phyloP scores from a whole-genome alignment of 2,888 invertebrate genomes.

The Papilio demoleus region DNA sequence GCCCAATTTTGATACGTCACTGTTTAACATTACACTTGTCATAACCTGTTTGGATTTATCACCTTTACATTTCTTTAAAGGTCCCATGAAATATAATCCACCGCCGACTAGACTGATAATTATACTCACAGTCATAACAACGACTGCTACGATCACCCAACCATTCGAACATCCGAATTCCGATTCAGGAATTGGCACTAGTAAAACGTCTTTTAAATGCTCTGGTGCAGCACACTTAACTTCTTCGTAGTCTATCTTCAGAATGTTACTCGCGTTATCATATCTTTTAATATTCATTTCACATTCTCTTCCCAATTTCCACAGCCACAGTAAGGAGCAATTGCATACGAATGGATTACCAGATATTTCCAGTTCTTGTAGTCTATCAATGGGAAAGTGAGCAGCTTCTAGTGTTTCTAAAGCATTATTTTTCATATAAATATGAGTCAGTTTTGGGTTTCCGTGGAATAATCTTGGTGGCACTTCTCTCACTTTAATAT shows the following conservation, averaged over 20 bases:
- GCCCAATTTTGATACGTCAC: slow-evolving; percentile 79
- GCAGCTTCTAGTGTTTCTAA: slow-evolving; percentile 90
- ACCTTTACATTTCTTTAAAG: slow-evolving; percentile 79
- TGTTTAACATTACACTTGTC: slow-evolving; percentile 80
- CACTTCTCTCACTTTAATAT: slow-evolving; percentile 87
- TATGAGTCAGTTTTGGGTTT: slow-evolving; percentile 89
- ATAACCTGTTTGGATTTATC: slow-evolving; percentile 81
- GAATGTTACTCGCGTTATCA: slow-evolving; percentile 67
- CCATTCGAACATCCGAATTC: slow-evolving; percentile 85
- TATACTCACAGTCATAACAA: slow-evolving; percentile 81
- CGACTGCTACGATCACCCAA: slow-evolving; percentile 83
- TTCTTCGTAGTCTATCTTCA: slow-evolving; percentile 83
- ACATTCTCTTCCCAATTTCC: slow-evolving; percentile 85
- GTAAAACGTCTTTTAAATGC: slow-evolving; percentile 77
- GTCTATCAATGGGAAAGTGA: slow-evolving; percentile 91
- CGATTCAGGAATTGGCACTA: slow-evolving; percentile 84
- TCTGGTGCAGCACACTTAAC: slow-evolving; percentile 85
- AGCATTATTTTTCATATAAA: slow-evolving; percentile 90
- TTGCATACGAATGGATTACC: slow-evolving; percentile 94
- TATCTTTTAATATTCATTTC: slow-evolving; percentile 68
- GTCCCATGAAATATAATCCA: slow-evolving; percentile 79
- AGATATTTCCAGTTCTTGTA: slow-evolving; percentile 89
- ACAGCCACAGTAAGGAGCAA: slow-evolving; percentile 93
- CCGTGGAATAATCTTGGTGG: slow-evolving; percentile 93
- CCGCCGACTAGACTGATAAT: slow-evolving; percentile 80